Conservation (phyloP, 2,113 vertebrate genomes). For the Sterrhoptilus dennistouni region DNA sequence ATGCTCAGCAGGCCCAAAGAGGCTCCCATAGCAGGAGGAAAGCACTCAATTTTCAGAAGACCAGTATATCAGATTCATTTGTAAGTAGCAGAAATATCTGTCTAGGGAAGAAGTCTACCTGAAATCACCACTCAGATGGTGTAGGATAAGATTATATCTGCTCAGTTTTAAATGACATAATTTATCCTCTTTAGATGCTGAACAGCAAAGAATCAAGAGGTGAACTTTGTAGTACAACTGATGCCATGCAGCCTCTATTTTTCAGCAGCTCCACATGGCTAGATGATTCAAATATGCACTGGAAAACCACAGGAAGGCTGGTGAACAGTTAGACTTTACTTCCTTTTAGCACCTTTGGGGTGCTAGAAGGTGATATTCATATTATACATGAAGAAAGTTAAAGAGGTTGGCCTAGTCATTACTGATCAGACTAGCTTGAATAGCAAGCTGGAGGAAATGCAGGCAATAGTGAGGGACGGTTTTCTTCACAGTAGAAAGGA, state of each 20-base stretch:
- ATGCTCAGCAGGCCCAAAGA: background rate
- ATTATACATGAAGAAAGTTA: background rate
- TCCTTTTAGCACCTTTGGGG: background rate
- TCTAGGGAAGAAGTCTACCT: background rate
- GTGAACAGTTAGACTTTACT: background rate
- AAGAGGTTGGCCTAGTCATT: background rate
- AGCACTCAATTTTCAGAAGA: background rate
- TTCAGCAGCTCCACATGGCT: background rate
- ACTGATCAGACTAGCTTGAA: background rate
- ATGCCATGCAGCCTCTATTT: background rate
- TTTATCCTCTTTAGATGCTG: background rate
- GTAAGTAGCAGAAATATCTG: background rate
- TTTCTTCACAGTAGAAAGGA: background rate
- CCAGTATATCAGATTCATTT: background rate
- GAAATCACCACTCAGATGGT: background rate
- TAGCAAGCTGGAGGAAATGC: background rate
- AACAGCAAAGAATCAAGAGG: background rate
- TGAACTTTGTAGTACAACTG: background rate
- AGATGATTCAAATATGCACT: background rate
- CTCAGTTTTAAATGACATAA: background rate
- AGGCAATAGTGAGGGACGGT: background rate
- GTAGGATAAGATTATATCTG: background rate
- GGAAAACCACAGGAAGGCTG: background rate
- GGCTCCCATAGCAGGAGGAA: background rate
- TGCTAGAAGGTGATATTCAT: background rate